phyloP scores from a whole-genome alignment of 1,140 invertebrate genomes.

The Acyrthosiphon pisum region DNA sequence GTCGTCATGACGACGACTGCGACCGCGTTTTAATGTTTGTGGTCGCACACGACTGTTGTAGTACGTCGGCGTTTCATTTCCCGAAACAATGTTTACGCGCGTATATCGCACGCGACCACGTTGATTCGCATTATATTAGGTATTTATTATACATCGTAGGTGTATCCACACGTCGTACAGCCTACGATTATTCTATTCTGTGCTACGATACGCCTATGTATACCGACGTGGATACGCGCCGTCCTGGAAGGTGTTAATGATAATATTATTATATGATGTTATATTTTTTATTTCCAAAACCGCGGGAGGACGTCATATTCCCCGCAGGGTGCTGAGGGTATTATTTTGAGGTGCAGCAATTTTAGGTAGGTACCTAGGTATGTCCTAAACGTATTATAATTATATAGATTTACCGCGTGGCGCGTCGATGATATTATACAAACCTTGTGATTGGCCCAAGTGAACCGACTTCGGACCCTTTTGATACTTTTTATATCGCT shows the following conservation, averaged over 20 bases:
- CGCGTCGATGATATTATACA: too few species aligned
- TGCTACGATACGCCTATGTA: not conserved
- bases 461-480: not conserved
- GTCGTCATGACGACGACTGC: constrained; percentile 1
- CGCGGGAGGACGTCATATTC: not conserved
- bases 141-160: not conserved
- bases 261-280: not conserved
- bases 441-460: too few species aligned
- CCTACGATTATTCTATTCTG: too few species aligned
- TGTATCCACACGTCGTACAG: not conserved
- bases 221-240: not conserved
- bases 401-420: not conserved
- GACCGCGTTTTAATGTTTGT: not conserved
- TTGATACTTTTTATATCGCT: not conserved
- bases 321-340: not conserved
- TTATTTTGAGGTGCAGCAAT: not conserved
- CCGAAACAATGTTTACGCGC: not conserved
- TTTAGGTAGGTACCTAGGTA: too few species aligned
- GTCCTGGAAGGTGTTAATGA: not conserved
- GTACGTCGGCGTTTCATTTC: not conserved
- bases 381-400: not conserved
- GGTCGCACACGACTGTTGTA: not conserved
- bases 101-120: not conserved
- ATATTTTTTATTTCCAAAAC: not conserved
- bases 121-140: not conserved